Base-by-base conservation (phyloP, 2,888 invertebrate species). In the Limnephilus lunatus region DNA sequence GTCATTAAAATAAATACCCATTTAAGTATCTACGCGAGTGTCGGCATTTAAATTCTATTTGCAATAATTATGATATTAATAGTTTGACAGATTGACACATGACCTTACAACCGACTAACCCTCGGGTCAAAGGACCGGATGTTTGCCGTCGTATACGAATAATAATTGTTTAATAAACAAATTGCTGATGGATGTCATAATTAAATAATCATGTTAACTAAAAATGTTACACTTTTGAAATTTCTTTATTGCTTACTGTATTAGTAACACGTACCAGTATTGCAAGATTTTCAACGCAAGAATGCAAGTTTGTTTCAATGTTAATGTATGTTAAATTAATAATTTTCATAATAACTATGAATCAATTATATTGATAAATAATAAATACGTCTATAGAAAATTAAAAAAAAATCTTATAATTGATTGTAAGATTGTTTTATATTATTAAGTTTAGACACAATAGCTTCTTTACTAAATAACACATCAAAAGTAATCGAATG, bases 21-120 rank as follows among this genome's bases (percentile, higher is more conserved):
- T 81, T 88, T 48, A 44, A 44, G 44, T 12, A 48, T 15, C 48
- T 48, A 35, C 32, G 68, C 25, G 31, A 12, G 32, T 80, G 32
- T 88, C 88, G 88, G 68, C 88, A 80, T 14, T 53, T 80, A 81
- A 35, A 81, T 39, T 44, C 35, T 44, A 25, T 32, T 80, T 32
- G 81, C 39, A 81, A 11, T 44, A 81, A 11, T 44, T 89, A 80
- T 89, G 19, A 68, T 68, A 68, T 68, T 68, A 68, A 25, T 68
- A 68, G 68, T 68, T 68, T 68, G 68, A 68, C 68, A 68, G 68
- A 68, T 68, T 68, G 68, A 68, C 25, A 68, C 68, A 9, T 68
- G 53, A 53, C 53, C 53, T 53, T 53, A 53, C 68, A 68, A 25
- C 68, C 68, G 25, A 68, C 25, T 68, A 68, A 68, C 68, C 68